Conservation (phyloP, 2,113 vertebrate species). For the Rhipidura dahli region DNA sequence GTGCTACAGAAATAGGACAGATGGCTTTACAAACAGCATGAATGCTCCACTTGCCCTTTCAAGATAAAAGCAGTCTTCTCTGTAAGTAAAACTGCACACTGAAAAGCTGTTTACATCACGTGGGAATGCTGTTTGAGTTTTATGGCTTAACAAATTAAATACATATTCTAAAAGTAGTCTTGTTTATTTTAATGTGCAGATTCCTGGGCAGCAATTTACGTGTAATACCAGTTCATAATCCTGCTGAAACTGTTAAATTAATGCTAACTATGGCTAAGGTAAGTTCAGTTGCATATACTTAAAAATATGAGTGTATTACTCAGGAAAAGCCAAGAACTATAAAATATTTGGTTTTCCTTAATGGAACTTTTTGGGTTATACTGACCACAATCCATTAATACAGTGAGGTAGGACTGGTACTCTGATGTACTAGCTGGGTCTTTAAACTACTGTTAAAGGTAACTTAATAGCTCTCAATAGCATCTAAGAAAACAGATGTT, state of each 20-base stretch:
- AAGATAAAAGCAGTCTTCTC: background rate
- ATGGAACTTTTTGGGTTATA: background rate
- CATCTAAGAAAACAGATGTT: background rate
- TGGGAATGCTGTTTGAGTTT: background rate
- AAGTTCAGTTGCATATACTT: conserved; percentile 13
- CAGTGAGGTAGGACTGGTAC: background rate
- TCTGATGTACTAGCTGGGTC: background rate
- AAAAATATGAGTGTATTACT: background rate
- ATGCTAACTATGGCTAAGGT: conserved; percentile 92
- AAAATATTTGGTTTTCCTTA: background rate
- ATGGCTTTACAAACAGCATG: background rate
- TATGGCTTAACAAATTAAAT: background rate
- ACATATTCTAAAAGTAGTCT: background rate
- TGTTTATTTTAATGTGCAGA: conserved; percentile 68
- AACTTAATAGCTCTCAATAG: background rate
- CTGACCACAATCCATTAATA: background rate
- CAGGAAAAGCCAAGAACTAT: background rate
- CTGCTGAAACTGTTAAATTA: conserved; percentile 78
- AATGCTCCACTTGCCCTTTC: background rate
- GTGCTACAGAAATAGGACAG: background rate
- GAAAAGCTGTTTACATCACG: background rate
- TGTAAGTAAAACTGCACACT: background rate
- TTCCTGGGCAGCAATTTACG: conserved; percentile 87
- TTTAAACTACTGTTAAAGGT: background rate
- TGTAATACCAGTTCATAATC: conserved; percentile 84